Conservation (phyloP, 2,113 vertebrate genomes). For the Spea multiplicata region DNA sequence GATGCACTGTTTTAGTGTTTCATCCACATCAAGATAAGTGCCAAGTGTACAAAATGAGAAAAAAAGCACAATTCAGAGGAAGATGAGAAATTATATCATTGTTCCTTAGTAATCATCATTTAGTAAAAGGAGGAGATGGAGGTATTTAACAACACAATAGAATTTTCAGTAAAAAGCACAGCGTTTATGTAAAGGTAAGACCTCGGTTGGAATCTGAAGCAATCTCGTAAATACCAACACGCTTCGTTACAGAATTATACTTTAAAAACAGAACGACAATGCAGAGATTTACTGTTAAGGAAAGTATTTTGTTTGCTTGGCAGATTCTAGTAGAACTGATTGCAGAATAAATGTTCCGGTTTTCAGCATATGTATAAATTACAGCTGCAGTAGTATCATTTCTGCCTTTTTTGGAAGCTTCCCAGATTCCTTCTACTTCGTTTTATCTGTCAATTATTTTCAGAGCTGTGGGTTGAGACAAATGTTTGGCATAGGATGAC, state of each 20-base stretch:
- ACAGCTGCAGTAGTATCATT: background rate
- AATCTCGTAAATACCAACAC: background rate
- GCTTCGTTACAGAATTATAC: background rate
- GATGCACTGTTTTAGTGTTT: no score
- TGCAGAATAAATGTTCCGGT: conserved; percentile 16
- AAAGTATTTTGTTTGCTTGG: background rate
- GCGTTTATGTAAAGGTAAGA: no score
- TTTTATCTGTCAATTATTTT: background rate
- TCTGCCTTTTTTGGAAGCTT: background rate
- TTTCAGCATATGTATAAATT: background rate
- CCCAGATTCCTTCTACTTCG: conserved; percentile 11
- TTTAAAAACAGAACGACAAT: background rate
- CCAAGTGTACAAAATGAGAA: no score
- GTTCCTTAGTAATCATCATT: no score
- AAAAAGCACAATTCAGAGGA: no score
- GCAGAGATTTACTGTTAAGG: background rate
- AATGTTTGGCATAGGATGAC: background rate
- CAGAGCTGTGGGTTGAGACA: background rate
- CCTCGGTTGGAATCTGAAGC: background rate
- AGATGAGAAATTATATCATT: no score
- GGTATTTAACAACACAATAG: no score
- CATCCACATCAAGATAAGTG: no score
- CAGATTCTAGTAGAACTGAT: conserved; percentile 5
- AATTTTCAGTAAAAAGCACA: no score
- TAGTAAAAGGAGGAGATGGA: no score